A percentile compares a stretch with the other conserved stretches of the same genome.
phyloP scores from a whole-genome alignment of 2,888 invertebrate genomes.

The Pinctada fucata region DNA sequence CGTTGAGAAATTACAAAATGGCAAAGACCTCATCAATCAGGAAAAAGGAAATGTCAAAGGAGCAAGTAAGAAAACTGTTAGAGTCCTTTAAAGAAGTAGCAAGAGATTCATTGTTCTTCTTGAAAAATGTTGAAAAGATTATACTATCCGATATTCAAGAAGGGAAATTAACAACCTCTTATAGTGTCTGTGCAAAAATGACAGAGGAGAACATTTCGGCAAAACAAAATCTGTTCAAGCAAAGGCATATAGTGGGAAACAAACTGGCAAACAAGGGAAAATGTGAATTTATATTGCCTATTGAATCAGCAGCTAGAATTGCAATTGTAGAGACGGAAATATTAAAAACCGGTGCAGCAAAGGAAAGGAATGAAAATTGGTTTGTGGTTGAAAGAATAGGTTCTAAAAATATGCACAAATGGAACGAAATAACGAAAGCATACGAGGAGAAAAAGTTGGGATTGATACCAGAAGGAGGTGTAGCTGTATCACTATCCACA shows the following conservation, averaged over 20 bases:
- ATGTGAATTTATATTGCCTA: no score
- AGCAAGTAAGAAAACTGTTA: not conserved
- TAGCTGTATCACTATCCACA: not conserved
- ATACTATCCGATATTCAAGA: not conserved
- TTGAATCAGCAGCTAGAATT: no score
- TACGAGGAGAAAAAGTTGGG: not conserved
- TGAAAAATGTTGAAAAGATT: not conserved
- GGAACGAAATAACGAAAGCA: not conserved
- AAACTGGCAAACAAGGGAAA: no score
- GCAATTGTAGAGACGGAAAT: no score
- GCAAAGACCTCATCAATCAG: not conserved
- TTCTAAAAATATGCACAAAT: conserved; percentile 2
- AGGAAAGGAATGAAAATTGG: conserved; percentile 25
- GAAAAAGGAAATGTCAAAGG: not conserved
- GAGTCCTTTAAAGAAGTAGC: not conserved
- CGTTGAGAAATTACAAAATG: not conserved
- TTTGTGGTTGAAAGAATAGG: conserved; percentile 49
- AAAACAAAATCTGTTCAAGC: no score
- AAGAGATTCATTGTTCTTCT: not conserved
- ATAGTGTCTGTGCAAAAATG: no score
- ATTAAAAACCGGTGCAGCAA: no score
- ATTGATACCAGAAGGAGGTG: conserved; percentile 5
- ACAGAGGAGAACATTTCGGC: no score
- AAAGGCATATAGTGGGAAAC: no score
- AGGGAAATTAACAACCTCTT: not conserved